Percentiles rank a stretch among this genome's conserved stretches.
These are phyloP conservation scores for Camelus bactrianus DNA, from an alignment of 2,113 vertebrate genomes.

Conservation along the genomic window DNA sequence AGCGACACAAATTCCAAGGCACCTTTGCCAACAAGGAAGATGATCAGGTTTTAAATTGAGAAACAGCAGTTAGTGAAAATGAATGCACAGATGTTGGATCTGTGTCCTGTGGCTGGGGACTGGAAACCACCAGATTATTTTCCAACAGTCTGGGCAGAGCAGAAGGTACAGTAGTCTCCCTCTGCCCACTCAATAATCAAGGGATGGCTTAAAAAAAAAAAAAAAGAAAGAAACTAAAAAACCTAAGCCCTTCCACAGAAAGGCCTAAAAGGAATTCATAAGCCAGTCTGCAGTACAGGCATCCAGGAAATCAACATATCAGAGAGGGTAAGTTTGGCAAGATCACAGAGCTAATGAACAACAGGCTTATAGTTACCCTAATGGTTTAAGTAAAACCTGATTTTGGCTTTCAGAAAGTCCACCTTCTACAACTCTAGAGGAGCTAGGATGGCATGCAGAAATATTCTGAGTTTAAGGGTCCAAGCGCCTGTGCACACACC, in stretches of 20 bases:
- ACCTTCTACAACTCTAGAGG: background rate
- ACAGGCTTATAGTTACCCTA: background rate
- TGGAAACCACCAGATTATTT: slow-evolving; percentile 56
- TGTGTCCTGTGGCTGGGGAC: background rate
- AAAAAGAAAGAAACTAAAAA: background rate
- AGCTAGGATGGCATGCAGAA: background rate
- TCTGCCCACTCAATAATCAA: slow-evolving; percentile 25
- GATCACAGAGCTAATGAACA: slow-evolving; percentile 44
- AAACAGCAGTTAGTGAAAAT: slow-evolving; percentile 42
- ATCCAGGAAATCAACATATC: background rate
- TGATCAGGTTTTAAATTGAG: slow-evolving; percentile 73
- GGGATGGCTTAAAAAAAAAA: background rate
- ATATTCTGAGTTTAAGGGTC: background rate
- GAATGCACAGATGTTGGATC: slow-evolving; percentile 48
- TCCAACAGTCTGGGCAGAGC: slow-evolving; percentile 46
- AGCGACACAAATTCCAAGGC: slow-evolving; percentile 69
- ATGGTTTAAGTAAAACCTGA: background rate
- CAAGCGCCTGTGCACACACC: background rate
- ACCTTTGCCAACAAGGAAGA: slow-evolving; percentile 75
- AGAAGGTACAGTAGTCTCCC: background rate
- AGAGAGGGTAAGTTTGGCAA: slow-evolving; percentile 17
- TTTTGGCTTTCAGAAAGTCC: background rate
- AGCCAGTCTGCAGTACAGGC: background rate
- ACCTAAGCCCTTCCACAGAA: background rate
- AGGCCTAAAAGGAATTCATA: background rate